These are phyloP conservation scores for Thamnaconus septentrionalis DNA, from an alignment of 2,113 vertebrate species.

Conservation along the genomic window DNA sequence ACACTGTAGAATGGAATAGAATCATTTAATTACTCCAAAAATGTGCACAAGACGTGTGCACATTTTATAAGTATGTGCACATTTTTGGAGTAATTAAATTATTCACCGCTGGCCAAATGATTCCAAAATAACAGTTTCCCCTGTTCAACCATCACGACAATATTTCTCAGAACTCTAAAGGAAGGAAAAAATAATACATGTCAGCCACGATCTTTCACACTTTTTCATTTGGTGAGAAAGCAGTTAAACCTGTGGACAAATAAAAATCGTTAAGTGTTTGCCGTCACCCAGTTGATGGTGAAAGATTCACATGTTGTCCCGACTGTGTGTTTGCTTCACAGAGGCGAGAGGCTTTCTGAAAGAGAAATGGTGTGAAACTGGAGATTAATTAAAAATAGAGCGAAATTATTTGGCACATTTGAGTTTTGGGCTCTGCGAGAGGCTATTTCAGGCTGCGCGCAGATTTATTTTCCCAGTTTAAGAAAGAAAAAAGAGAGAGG, in stretches of 20 bases:
- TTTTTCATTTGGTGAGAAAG: background rate
- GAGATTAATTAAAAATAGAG: conserved; percentile 5
- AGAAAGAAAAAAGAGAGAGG: too few relatives aligned
- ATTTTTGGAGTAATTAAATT: too few relatives aligned
- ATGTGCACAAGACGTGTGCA: too few relatives aligned
- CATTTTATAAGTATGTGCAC: too few relatives aligned
- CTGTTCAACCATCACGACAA: background rate
- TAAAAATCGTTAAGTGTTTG: conserved; percentile 20
- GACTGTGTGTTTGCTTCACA: conserved; percentile 8
- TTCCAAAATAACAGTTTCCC: background rate
- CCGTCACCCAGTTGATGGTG: conserved; percentile 5
- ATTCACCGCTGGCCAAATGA: too few relatives aligned
- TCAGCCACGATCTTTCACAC: background rate
- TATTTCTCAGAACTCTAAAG: too few relatives aligned
- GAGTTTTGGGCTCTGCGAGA: background rate
- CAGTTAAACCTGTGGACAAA: background rate
- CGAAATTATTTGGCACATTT: background rate
- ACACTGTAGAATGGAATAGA: too few relatives aligned
- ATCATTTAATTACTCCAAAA: too few relatives aligned
- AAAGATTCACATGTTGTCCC: conserved; percentile 16
- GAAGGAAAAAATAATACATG: too few relatives aligned
- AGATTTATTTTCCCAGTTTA: too few relatives aligned
- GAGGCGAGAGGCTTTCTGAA: conserved; percentile 6
- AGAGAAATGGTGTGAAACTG: background rate
- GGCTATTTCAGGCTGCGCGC: too few relatives aligned